Base-by-base conservation (phyloP, 1,140 invertebrate genomes). In the Phortica variegata region DNA sequence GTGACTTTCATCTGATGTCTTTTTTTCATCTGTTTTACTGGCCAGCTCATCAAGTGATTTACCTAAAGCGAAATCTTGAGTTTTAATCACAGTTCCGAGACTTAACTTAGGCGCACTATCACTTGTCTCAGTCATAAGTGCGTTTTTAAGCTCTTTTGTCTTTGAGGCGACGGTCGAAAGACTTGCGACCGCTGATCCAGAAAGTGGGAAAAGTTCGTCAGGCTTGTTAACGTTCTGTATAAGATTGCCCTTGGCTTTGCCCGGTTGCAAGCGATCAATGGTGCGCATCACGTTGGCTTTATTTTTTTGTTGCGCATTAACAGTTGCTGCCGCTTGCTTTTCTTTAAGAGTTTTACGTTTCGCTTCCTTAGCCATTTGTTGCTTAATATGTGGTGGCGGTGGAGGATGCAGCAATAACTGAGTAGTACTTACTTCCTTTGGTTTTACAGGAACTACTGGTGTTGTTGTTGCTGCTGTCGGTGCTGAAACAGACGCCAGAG, bases 201-300 rank as follows among this genome's bases (percentile, higher is more conserved):
- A 47, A 10, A 78, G 61, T 6, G 17, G 4, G 13, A 3, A 9
- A 20, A 58, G 50, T 0, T 44, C 4, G 9, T 69, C 61, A 15
- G 66, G 51, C 56, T 81, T 80, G 47, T 77, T 66, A 52, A 80
- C 78, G 49, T 78, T 81, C 45, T 78, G 77, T 13, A 90, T 77
- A n/a, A 91, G 78, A 78, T 90, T 91, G 2, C 89, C 88, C 77
- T 91, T 91, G 55, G 87, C 86, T 78, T 91, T 90, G 3, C 88
- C 89, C 7, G 88, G 89, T 60, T 91, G 89, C 17, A 91, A 73
- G 34, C 89, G 78, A 49, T 91, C 88, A 46, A 90, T 91, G 2
- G 88, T 91, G 51, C 88, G 79, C 72, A 90, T 87, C 41, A 89
- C 80, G 77, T 90, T 88, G 58, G 85, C 81, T 66, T 85, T 82